Base-by-base conservation (phyloP, 2,888 invertebrate genomes). In the Limnephilus marmoratus region DNA sequence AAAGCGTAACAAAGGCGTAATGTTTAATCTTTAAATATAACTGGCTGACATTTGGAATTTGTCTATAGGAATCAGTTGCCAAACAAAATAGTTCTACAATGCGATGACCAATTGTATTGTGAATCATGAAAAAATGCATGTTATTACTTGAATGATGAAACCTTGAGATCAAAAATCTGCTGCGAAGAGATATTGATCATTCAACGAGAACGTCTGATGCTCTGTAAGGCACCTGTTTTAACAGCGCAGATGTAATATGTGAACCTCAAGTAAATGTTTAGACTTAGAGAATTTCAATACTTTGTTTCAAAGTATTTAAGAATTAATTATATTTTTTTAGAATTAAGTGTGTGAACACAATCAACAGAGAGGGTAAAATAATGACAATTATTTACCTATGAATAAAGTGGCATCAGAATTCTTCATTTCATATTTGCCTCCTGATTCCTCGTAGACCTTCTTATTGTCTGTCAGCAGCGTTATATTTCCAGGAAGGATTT, bases 391-490 rank as follows among this genome's bases (percentile, higher is more conserved):
- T n/a, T 85, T 92, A 93, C 93, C 93, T 88, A 93, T 91, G 90
- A 81, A 93, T n/a, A 91, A 82, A 41, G 90, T 89, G 18, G 91
- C 81, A 86, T 93, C 93, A 45, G 85, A 90, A 91, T 92, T 90
- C 24, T 92, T 91, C 18, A 82, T 85, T 41, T 93, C 91, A 81
- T 93, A 92, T 85, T 68, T 81, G 34, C 90, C 87, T 53, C 93
- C 93, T 29, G 91, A 93, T 91, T 96, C 96, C 37, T 95, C 94
- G 93, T 95, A 95, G 1, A 95, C 95, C 90, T 95, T 90, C 45
- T 94, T 94, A 83, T 95, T 94, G 93, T 97, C 96, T 3, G 97
- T 94, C 24, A 94, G 94, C 81, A 97, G 93, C 1, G 95, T 95
- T 90, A 96, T 94, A 93, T 96, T 95, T 12, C 94, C 94, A 2